A percentile compares a stretch with the other conserved stretches of the same genome.
phyloP scores from a whole-genome alignment of 2,888 invertebrate genomes.

The Tanaodytes sp. region DNA sequence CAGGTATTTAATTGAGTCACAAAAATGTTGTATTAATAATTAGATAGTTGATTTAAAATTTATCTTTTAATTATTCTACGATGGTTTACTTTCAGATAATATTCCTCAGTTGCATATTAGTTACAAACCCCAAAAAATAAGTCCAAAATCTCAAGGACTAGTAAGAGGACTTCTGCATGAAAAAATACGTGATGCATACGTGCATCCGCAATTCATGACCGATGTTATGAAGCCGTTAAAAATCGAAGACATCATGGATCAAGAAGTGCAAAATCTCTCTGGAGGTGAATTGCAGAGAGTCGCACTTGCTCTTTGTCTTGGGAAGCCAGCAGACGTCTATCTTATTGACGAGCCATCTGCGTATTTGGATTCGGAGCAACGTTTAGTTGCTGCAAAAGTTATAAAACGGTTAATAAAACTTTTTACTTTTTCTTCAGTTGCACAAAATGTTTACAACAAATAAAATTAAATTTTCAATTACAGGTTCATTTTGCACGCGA shows the following conservation, averaged over 20 bases:
- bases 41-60: no score
- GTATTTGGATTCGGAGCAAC: constrained; percentile 99
- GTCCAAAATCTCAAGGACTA: constrained; percentile 94
- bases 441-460: no score
- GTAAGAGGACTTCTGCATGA: constrained; percentile 95
- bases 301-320: constrained; percentile 94
- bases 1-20: constrained; percentile 73
- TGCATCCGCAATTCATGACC: constrained; percentile 98
- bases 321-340: constrained; percentile 99
- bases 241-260: constrained; percentile 97
- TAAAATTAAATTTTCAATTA: constrained; percentile 51
- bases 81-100: constrained; percentile 77
- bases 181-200: constrained; percentile 96
- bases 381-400: constrained; percentile 99
- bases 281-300: constrained; percentile 99
- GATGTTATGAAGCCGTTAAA: constrained; percentile 99
- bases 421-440: no score
- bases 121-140: constrained; percentile 99
- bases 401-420: constrained; percentile 91
- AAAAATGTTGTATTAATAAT: no score
- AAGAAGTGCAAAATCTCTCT: constrained; percentile 97
- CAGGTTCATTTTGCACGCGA: constrained; percentile 97
- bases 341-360: constrained; percentile 99
- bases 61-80: no score
- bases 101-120: constrained; percentile 96